phyloP scores from a whole-genome alignment of 2,113 vertebrate genomes.

The human (Homo sapiens) region GRCh38 chr7:13439001-13439500 shows the following conservation, averaged over 20 bases:
- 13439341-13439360: not conserved
- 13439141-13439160: not conserved
- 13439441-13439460: constrained; percentile 21
- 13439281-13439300: not conserved
- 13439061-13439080: not conserved
- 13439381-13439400: not conserved
- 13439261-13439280: not conserved
- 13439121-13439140: not conserved
- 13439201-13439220: not conserved
- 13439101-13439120: not conserved
- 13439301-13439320: not conserved
- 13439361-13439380: not conserved
- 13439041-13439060: not conserved
- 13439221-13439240: not conserved
- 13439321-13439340: not conserved
- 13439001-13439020: not conserved
- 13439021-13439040: not conserved
- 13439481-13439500: not conserved
- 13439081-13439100: not conserved
- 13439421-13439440: not conserved
- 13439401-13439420: not conserved
- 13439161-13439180: not conserved
- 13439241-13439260: not conserved
- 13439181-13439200: not conserved
- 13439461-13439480: constrained; percentile 20